These are phyloP conservation scores for Cynodonichthys magdalenae DNA, from an alignment of 2,797 vertebrate genomes.

Conservation along the genomic window DNA sequence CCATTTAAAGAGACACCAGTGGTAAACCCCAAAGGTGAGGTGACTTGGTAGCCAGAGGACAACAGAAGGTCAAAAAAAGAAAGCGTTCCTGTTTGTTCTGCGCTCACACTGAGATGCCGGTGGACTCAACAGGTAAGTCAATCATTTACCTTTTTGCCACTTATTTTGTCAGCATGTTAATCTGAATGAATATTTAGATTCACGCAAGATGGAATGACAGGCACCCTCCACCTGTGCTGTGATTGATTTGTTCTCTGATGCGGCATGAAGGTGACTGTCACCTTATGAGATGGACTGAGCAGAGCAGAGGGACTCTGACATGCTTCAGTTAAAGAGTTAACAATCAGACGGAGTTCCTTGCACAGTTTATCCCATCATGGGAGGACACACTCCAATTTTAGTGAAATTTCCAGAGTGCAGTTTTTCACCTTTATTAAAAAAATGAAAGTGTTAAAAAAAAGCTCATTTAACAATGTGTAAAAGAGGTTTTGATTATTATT, in stretches of 20 bases:
- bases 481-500: conserved; percentile 30
- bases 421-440: neutral
- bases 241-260: conserved; percentile 62
- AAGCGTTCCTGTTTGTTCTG: conserved; percentile 49
- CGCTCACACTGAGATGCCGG: conserved; percentile 42
- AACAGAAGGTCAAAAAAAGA: conserved; percentile 30
- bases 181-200: conserved; percentile 60
- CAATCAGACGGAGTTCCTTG: conserved; percentile 17
- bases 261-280: conserved; percentile 67
- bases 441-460: neutral
- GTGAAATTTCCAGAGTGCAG: neutral
- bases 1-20: conserved; percentile 79
- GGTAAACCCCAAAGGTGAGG: conserved; percentile 74
- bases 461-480: too few species aligned
- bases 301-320: conserved; percentile 36
- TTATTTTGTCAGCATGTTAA: conserved; percentile 55
- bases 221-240: conserved; percentile 49
- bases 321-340: conserved; percentile 36
- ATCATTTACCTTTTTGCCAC: conserved; percentile 44
- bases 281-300: conserved; percentile 37
- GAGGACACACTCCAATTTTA: neutral
- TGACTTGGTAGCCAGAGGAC: conserved; percentile 58
- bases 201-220: conserved; percentile 40
- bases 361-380: conserved; percentile 11
- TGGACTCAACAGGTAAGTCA: conserved; percentile 48